These are phyloP conservation scores for Poliocrania exsul DNA, from an alignment of 2,797 vertebrate genomes.

Conservation along the genomic window DNA sequence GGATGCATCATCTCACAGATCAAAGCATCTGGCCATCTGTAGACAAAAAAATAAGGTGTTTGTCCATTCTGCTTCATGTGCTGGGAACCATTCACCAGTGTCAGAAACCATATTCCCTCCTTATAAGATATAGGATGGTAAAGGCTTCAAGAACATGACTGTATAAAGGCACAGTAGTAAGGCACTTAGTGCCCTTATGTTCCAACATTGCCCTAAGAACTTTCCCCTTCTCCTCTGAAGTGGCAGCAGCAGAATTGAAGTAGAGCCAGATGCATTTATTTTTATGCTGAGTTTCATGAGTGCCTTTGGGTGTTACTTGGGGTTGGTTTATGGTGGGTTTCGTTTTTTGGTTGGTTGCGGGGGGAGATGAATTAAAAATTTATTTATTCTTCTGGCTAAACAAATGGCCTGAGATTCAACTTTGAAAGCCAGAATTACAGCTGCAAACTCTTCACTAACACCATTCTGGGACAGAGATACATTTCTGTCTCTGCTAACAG, in stretches of 20 bases:
- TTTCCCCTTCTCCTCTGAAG: neutral
- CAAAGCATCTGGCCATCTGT: constrained; percentile 33
- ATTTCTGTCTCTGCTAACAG: neutral
- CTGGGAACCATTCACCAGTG: neutral
- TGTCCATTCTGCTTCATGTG: neutral
- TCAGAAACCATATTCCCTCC: neutral
- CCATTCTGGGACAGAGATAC: neutral
- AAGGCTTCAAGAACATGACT: neutral
- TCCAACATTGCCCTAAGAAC: neutral
- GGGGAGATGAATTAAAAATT: neutral
- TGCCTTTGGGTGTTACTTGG: neutral
- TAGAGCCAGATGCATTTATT: neutral
- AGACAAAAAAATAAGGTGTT: constrained; percentile 24
- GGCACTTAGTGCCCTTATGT: neutral
- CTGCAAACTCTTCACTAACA: neutral
- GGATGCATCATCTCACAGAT: constrained; percentile 37
- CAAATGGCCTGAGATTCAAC: neutral
- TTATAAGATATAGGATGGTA: neutral
- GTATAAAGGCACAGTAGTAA: neutral
- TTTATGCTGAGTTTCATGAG: neutral
- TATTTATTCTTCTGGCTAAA: neutral
- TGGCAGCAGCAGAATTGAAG: neutral
- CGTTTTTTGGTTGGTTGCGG: neutral
- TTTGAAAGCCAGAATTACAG: neutral
- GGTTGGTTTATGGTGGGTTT: neutral